phyloP scores from a whole-genome alignment of 2,797 vertebrate genomes.

The Alexandromys oeconomus region DNA sequence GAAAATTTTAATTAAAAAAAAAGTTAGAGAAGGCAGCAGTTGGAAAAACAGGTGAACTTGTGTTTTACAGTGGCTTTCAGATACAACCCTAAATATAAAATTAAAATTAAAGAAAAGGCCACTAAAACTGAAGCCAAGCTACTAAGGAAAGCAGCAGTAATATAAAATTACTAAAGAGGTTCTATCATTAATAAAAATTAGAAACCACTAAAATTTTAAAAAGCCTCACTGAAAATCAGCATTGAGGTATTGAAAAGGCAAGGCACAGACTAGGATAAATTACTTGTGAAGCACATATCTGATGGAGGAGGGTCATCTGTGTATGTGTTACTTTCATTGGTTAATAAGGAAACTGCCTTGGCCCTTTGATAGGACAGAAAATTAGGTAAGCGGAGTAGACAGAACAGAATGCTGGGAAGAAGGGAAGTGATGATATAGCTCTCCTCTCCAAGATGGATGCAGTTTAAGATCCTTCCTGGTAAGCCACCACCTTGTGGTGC shows the following conservation, averaged over 20 bases:
- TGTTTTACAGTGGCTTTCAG: background rate
- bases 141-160: background rate
- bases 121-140: background rate
- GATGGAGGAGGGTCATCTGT: too few relatives aligned
- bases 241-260: background rate
- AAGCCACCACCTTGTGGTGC: too few relatives aligned
- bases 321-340: too few relatives aligned
- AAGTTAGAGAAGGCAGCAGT: background rate
- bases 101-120: background rate
- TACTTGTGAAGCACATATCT: background rate
- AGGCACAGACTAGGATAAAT: background rate
- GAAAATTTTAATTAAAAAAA: too few relatives aligned
- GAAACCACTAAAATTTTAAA: background rate
- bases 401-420: too few relatives aligned
- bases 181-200: background rate
- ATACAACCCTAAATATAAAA: background rate
- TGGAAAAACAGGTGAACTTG: too few relatives aligned
- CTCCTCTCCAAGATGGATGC: too few relatives aligned
- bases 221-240: background rate
- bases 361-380: too few relatives aligned
- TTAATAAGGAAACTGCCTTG: too few relatives aligned
- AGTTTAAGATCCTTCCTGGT: too few relatives aligned
- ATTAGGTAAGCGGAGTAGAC: too few relatives aligned
- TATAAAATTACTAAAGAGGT: background rate
- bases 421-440: too few relatives aligned